Conservation (phyloP, 2,113 vertebrate species). For the Camelus dromedarius region DNA sequence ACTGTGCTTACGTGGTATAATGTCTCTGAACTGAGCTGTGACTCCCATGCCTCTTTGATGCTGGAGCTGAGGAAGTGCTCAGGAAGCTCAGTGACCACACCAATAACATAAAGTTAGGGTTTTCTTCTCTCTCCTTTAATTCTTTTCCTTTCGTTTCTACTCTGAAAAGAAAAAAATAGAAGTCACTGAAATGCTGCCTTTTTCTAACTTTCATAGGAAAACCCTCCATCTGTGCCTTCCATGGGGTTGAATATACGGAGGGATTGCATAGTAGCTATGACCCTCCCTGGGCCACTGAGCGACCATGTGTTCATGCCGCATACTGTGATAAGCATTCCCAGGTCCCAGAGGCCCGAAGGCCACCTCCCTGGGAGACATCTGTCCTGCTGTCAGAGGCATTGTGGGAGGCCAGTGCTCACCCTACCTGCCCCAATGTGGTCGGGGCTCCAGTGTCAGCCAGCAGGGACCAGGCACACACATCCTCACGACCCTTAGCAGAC, state of each 20-base stretch:
- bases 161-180: background rate
- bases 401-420: no score
- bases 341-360: background rate
- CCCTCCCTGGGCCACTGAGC: background rate
- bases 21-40: background rate
- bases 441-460: background rate
- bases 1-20: accelerated
- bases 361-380: background rate
- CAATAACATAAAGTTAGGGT: background rate
- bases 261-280: background rate
- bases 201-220: background rate
- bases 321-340: background rate
- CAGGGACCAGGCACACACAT: accelerated
- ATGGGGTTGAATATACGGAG: background rate
- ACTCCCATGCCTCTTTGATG: background rate
- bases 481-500: background rate
- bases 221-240: background rate
- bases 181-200: background rate
- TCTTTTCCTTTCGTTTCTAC: background rate
- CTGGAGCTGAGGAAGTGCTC: background rate
- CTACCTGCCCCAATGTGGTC: background rate
- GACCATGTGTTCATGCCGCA: background rate
- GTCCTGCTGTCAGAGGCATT: background rate
- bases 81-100: background rate
- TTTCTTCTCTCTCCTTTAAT: background rate